These are phyloP conservation scores for Pecten maximus DNA, from an alignment of 2,888 invertebrate species.

Conservation along the genomic window DNA sequence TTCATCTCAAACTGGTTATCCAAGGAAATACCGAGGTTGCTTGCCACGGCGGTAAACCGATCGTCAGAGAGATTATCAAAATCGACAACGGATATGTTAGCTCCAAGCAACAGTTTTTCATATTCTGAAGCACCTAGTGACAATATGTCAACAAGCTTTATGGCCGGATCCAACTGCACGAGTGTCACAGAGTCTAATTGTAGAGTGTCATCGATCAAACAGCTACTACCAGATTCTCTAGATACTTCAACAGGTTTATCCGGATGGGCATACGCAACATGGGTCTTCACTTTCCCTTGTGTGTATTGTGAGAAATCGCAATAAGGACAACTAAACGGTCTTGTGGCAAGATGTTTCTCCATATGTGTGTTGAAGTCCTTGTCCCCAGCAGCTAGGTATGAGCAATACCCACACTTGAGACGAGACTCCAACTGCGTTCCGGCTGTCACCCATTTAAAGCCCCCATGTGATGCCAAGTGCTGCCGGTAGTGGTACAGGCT, in stretches of 20 bases:
- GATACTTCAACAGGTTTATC: conserved; percentile 51
- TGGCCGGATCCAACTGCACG: conserved; percentile 54
- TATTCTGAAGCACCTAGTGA: conserved; percentile 50
- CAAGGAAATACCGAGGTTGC: conserved; percentile 44
- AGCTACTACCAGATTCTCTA: conserved; percentile 52
- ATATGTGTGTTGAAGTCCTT: conserved; percentile 67
- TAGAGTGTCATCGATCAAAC: conserved; percentile 36
- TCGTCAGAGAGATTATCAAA: conserved; percentile 51
- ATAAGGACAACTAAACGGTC: conserved; percentile 68
- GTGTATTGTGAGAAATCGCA: conserved; percentile 62
- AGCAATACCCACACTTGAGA: conserved; percentile 70
- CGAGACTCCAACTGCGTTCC: conserved; percentile 61
- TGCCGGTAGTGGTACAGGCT: conserved; percentile 69
- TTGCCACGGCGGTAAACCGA: conserved; percentile 50
- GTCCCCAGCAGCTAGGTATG: conserved; percentile 62
- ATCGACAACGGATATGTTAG: conserved; percentile 51
- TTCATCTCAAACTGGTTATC: conserved; percentile 37
- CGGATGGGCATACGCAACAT: conserved; percentile 56
- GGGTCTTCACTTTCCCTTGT: conserved; percentile 53
- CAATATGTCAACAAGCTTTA: conserved; percentile 46
- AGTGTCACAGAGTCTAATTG: conserved; percentile 42
- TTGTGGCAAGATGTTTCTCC: conserved; percentile 63
- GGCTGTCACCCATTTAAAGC: conserved; percentile 60
- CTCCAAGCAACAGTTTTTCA: conserved; percentile 48
- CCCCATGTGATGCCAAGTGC: conserved; percentile 66